Evolutionary conservation across 2,797 vertebrate genomes (phyloP).

Genomic region (Streptopelia turtur): DNA sequence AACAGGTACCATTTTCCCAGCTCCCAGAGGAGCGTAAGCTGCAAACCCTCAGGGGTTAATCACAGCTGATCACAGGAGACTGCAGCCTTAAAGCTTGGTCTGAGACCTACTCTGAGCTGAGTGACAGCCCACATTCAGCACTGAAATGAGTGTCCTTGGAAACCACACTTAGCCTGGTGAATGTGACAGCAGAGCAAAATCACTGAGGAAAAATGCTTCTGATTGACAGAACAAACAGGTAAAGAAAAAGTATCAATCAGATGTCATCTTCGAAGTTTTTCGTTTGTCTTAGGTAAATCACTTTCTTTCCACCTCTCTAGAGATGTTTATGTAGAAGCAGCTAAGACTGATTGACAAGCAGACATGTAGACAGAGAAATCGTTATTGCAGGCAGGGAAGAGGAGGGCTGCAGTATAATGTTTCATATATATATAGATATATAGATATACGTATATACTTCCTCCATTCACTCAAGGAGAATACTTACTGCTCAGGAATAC

Average conservation of each 20-base stretch:
- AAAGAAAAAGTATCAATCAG: background rate
- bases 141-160: background rate
- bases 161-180: background rate
- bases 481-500: background rate
- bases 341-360: background rate
- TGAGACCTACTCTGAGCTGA: background rate
- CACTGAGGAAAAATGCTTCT: background rate
- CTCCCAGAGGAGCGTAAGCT: background rate
- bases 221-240: background rate
- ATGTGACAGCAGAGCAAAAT: background rate
- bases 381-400: background rate
- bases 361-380: background rate
- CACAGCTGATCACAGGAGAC: background rate
- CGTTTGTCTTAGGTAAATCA: background rate
- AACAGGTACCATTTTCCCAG: background rate
- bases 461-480: background rate
- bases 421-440: background rate
- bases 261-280: background rate
- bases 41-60: background rate
- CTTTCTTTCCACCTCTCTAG: background rate
- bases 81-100: background rate
- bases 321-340: background rate
- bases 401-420: background rate
- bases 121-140: accelerated
- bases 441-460: background rate